Conservation (phyloP, 23 tunicate genomes). For the Ascidia mentula region DNA sequence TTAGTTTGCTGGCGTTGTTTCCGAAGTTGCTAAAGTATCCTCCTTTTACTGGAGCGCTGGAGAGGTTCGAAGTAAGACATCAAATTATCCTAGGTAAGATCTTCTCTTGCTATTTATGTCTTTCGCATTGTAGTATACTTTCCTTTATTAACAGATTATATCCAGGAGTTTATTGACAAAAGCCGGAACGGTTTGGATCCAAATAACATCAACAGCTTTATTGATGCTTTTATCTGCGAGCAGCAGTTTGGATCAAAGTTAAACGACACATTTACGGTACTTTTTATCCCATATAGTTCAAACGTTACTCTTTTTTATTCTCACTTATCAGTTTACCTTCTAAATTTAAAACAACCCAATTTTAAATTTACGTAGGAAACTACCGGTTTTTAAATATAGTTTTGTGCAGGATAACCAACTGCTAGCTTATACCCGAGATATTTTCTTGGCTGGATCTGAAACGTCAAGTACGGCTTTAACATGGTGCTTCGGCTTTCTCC, state of each 20-base stretch:
- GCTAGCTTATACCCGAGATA: background rate
- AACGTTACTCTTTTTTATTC: no score
- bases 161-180: background rate
- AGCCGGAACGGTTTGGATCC: background rate
- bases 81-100: background rate
- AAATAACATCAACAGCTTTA: background rate
- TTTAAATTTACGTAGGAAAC: no score
- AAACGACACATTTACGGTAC: no score
- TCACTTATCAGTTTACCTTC: no score
- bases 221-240: background rate
- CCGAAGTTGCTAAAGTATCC: background rate
- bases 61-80: background rate
- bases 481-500: background rate
- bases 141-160: background rate
- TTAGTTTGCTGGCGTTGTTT: background rate
- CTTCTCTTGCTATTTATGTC: no score
- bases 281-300: no score
- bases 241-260: background rate
- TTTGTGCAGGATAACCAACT: background rate
- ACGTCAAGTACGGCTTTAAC: background rate
- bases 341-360: no score
- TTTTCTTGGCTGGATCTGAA: background rate
- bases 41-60: background rate
- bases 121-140: no score
- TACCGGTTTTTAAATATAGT: background rate